A percentile compares a stretch with the other conserved stretches of the same genome.
These are phyloP conservation scores for Ectemnius lituratus DNA, from an alignment of 2,888 invertebrate species.

Conservation along the genomic window DNA sequence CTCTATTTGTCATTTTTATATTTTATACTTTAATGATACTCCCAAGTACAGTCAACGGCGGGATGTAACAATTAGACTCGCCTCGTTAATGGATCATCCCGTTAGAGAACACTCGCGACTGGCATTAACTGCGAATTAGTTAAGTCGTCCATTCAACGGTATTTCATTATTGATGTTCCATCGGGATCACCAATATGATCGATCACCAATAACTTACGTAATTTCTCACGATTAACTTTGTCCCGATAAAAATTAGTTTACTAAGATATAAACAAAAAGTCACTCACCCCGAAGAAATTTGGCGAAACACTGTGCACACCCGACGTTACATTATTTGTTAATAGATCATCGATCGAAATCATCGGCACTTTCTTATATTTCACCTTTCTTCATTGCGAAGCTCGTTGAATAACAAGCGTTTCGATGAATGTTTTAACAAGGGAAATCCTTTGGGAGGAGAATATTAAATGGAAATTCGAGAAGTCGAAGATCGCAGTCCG, in stretches of 20 bases:
- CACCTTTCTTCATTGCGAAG: not conserved
- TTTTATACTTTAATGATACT: too few species aligned
- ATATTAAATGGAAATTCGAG: not conserved
- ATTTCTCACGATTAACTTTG: not conserved
- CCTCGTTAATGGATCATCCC: too few species aligned
- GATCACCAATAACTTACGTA: too few species aligned
- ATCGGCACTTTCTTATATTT: not conserved
- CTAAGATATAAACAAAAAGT: not conserved
- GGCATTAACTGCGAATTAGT: too few species aligned
- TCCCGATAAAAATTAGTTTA: not conserved
- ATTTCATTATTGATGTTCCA: too few species aligned
- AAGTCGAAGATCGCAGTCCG: conserved; percentile 11
- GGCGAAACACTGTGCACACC: not conserved
- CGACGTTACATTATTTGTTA: not conserved
- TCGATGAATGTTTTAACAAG: not conserved
- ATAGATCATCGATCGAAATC: not conserved
- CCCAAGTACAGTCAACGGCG: too few species aligned
- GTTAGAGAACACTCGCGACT: too few species aligned
- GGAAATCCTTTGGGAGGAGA: not conserved
- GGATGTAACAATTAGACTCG: too few species aligned
- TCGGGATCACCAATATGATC: too few species aligned
- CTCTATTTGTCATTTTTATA: too few species aligned
- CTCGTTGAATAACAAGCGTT: not conserved
- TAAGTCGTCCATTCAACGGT: too few species aligned
- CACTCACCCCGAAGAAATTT: not conserved